A percentile compares a stretch with the other conserved stretches of the same genome.
Evolutionary conservation across 35 echinoderm and acorn worm genomes (phyloP).

Genomic region (Apostichopus japonicus): DNA sequence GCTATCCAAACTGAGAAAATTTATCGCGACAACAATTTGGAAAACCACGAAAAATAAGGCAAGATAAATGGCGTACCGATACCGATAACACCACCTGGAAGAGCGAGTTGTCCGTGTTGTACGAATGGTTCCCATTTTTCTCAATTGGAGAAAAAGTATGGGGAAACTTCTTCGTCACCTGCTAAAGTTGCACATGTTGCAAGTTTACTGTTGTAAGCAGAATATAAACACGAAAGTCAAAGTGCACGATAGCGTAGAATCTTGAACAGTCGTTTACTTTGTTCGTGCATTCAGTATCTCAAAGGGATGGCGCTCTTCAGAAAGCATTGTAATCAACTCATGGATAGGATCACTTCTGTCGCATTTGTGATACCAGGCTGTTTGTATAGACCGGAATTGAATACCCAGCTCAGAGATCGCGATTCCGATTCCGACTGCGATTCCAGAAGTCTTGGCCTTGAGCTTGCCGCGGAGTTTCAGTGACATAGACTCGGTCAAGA

Average conservation of each 20-base stretch:
- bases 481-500: too few relatives aligned
- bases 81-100: conserved; percentile 60
- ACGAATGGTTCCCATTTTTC: conserved; percentile 49
- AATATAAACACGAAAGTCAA: conserved; percentile 63
- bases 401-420: too few relatives aligned
- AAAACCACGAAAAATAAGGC: conserved; percentile 68
- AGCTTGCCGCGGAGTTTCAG: too few relatives aligned
- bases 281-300: neutral
- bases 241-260: neutral
- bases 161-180: conserved; percentile 58
- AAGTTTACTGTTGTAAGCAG: neutral
- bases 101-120: conserved; percentile 56
- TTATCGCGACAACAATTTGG: conserved; percentile 50
- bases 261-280: conserved; percentile 4
- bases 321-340: neutral
- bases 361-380: too few relatives aligned
- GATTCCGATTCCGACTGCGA: too few relatives aligned
- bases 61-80: conserved; percentile 58
- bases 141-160: conserved; percentile 39
- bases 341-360: too few relatives aligned
- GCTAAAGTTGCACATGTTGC: conserved; percentile 47
- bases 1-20: conserved; percentile 52
- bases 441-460: too few relatives aligned
- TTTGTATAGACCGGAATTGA: too few relatives aligned
- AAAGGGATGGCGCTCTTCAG: neutral